Evolutionary conservation across 2,888 invertebrate genomes (phyloP).

Genomic region (Lepetodrilus schrolli): DNA sequence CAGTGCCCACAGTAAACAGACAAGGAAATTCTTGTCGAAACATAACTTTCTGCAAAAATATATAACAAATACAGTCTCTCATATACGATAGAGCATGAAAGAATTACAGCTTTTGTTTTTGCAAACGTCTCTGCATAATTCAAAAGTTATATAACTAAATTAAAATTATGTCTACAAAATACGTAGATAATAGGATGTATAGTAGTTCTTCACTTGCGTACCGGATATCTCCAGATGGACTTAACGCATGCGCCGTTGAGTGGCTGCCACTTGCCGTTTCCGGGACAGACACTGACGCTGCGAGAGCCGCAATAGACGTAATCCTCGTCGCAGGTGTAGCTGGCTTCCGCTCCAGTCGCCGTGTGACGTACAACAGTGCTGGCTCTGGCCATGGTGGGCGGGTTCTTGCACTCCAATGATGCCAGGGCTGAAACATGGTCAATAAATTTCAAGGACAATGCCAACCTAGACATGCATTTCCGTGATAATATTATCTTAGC

Average conservation of each 20-base stretch:
- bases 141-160: background rate
- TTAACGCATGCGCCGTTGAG: background rate
- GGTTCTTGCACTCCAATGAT: background rate
- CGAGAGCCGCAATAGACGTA: background rate
- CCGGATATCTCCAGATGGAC: conserved; percentile 11
- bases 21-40: conserved; percentile 1
- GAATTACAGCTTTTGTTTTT: background rate
- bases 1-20: background rate
- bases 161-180: background rate
- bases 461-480: too few species aligned
- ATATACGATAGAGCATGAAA: background rate
- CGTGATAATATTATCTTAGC: too few species aligned
- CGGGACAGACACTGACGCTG: background rate
- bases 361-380: background rate
- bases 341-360: background rate
- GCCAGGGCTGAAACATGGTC: background rate
- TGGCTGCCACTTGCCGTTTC: background rate
- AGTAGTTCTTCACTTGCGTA: background rate
- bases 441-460: too few species aligned
- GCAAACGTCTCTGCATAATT: background rate
- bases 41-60: background rate
- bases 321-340: background rate
- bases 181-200: background rate
- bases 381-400: background rate
- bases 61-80: background rate